Evolutionary conservation across 2,888 invertebrate genomes (phyloP).

Genomic region (Xestoiulus laeticollis): DNA sequence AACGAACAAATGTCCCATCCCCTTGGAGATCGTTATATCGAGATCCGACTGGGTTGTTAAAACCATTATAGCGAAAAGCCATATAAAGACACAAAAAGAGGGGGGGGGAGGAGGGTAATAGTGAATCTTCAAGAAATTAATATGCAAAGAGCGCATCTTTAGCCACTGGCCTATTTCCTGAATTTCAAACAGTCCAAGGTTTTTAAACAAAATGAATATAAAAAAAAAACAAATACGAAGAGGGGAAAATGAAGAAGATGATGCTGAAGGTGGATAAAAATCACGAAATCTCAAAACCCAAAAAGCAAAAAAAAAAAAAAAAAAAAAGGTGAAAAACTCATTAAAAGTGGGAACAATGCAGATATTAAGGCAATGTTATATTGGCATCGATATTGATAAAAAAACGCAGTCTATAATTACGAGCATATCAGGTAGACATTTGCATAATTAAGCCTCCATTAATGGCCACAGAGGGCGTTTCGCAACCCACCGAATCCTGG

Average conservation of each 20-base stretch:
- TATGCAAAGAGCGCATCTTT: background rate
- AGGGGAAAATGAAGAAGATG: background rate
- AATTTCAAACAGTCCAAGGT: background rate
- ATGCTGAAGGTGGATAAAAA: background rate
- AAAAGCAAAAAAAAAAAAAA: background rate
- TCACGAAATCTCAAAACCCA: background rate
- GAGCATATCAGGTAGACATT: background rate
- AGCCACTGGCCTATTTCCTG: background rate
- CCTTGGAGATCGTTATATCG: too few species aligned
- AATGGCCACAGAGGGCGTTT: background rate
- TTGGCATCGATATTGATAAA: background rate
- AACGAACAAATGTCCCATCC: too few species aligned
- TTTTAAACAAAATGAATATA: background rate
- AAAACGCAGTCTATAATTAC: background rate
- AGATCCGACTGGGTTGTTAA: too few species aligned
- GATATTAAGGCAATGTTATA: background rate
- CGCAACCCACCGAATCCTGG: background rate
- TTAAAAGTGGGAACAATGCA: background rate
- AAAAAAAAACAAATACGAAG: background rate
- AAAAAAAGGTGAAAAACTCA: background rate
- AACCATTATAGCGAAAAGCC: too few species aligned
- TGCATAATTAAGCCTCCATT: background rate
- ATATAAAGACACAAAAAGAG: too few species aligned
- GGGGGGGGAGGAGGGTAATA: too few species aligned
- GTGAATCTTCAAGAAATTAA: background rate